Base-by-base conservation (phyloP, 2,888 invertebrate species). In the Drosophila kambysellisi region DNA sequence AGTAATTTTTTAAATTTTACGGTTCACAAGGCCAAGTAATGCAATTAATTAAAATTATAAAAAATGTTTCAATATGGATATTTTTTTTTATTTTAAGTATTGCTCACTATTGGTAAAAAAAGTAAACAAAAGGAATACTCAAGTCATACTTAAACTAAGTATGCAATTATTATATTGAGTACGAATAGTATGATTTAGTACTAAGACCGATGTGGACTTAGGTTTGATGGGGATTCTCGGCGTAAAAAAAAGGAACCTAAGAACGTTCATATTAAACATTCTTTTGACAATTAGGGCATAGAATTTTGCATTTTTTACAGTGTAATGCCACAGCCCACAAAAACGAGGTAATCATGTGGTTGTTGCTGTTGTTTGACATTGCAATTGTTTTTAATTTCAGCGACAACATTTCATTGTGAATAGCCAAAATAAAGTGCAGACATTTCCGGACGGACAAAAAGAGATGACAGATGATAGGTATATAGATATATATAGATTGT, bases 371-470 rank as follows among this genome's bases (percentile, higher is more conserved):
- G 83, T 68, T 71, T 83, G 79, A 84, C 76, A 79, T 76, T 76
- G 74, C 74, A 79, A 79, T 78, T 83, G 79, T 81, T 79, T 88
- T 79, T 83, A 79, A 81, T 73, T 81, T 76, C 72, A 73, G 73
- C 51, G 51, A 66, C 74, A 63, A 73, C 67, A 83, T 78, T 77
- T 72, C 89, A 81, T 82, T 83, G 82, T 68, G 68, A 70, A 65
- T 69, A 58, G 68, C 70, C 76, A 69, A 79, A 72, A 73, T 67
- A 63, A 70, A 76, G 73, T 62, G 72, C 64, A 77, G 75, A 77
- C 84, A 76, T 86, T 82, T 86, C 83, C 81, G 82, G 81, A 79
- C 70, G 79, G 50, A 58, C 56, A 63, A 41, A 54, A 58, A 48
- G 32, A 57, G 43, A 54, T 37, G 41, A 29, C 41, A 33, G 20